A percentile compares a stretch with the other conserved stretches of the same genome.
phyloP scores from a whole-genome alignment of 2,888 invertebrate genomes.

The Cecidostiba fungosa region DNA sequence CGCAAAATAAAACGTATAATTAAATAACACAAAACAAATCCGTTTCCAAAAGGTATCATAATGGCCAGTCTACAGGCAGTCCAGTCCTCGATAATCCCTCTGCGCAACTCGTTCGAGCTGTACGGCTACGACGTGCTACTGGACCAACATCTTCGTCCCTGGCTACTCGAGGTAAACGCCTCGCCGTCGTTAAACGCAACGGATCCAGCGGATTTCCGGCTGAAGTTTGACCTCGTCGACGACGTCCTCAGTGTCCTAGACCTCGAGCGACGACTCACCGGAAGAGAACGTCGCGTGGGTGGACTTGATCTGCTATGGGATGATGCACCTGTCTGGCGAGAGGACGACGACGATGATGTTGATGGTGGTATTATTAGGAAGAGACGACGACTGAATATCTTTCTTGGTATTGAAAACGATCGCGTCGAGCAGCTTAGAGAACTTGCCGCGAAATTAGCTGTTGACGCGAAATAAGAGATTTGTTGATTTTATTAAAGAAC shows the following conservation, averaged over 20 bases:
- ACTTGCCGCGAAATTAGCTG: background rate
- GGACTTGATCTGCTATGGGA: conserved; percentile 84
- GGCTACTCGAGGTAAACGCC: conserved; percentile 84
- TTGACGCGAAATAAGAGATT: background rate
- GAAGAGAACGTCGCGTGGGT: conserved; percentile 82
- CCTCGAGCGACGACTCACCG: conserved; percentile 82
- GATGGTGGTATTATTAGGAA: background rate
- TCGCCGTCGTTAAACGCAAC: conserved; percentile 84
- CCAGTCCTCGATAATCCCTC: conserved; percentile 82
- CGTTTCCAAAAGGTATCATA: conserved; percentile 79
- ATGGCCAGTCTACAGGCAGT: conserved; percentile 82
- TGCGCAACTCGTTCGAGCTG: conserved; percentile 84
- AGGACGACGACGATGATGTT: conserved; percentile 24
- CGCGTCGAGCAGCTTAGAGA: conserved; percentile 71
- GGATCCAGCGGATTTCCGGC: conserved; percentile 82
- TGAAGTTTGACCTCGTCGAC: conserved; percentile 83
- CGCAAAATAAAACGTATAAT: background rate
- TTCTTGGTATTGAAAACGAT: conserved; percentile 75
- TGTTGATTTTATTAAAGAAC: no score
- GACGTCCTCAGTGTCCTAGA: conserved; percentile 84
- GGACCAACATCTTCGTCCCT: conserved; percentile 82
- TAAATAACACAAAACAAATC: background rate
- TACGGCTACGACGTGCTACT: conserved; percentile 85
- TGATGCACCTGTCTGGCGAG: conserved; percentile 81
- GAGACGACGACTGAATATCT: conserved; percentile 71